phyloP scores from a whole-genome alignment of 2,113 vertebrate genomes.

The Parus major region DNA sequence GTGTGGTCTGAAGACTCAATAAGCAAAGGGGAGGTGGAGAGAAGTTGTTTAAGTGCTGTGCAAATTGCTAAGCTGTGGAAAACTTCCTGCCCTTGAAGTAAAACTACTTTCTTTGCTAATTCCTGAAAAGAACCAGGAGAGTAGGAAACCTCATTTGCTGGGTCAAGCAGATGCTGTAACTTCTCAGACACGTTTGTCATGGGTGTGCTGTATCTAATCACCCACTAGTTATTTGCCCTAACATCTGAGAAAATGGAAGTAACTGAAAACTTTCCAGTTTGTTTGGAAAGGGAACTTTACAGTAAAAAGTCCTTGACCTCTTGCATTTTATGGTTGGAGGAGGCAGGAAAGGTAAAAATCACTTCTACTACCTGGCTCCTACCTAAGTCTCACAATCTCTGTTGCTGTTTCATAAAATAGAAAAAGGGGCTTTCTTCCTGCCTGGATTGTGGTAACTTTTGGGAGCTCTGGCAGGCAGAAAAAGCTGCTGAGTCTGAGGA shows the following conservation, averaged over 20 bases:
- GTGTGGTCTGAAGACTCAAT: not conserved
- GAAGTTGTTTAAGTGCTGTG: not conserved
- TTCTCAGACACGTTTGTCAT: not conserved
- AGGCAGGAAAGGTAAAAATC: not conserved
- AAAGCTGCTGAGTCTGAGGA: not conserved
- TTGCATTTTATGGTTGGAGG: not conserved
- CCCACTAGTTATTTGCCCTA: not conserved
- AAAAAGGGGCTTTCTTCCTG: not conserved
- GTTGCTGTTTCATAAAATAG: not conserved
- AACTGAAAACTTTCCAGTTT: not conserved
- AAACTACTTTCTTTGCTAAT: not conserved
- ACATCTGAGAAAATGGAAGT: not conserved
- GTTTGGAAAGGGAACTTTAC: conserved; percentile 17
- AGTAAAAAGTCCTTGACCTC: not conserved
- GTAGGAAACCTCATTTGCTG: not conserved
- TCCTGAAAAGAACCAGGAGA: not conserved
- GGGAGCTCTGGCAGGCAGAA: not conserved
- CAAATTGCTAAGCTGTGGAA: not conserved
- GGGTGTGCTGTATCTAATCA: not conserved
- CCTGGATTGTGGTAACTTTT: not conserved
- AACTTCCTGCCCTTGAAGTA: not conserved
- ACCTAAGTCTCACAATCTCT: not conserved
- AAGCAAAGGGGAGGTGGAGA: not conserved
- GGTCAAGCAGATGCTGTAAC: not conserved
- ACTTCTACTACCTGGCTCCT: not conserved